A percentile compares a stretch with the other conserved stretches of the same genome.
Evolutionary conservation across 2,797 vertebrate genomes (phyloP).

Genomic region (Siniperca undulata): DNA sequence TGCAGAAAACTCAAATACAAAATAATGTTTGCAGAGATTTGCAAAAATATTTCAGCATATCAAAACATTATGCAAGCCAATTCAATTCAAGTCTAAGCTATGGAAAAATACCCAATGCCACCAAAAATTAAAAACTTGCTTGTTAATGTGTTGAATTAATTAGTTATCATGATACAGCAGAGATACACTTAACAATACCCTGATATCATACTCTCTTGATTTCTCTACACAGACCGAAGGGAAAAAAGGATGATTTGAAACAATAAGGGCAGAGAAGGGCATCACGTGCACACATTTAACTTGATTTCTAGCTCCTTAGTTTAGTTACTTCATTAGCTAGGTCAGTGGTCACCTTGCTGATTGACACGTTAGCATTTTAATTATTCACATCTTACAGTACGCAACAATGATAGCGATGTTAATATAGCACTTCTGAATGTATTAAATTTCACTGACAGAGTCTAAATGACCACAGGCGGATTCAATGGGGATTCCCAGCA

Average conservation of each 20-base stretch:
- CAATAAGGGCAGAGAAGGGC: background rate
- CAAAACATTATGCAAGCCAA: too few species aligned
- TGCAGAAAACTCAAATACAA: too few species aligned
- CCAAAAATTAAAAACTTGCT: too few species aligned
- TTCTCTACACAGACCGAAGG: background rate
- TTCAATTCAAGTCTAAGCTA: background rate
- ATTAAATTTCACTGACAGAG: background rate
- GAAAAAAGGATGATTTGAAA: background rate
- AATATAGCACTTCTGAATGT: background rate
- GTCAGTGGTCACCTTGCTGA: background rate
- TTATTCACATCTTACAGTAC: background rate
- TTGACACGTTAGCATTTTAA: background rate
- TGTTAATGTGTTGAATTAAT: background rate
- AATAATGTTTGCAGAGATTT: too few species aligned
- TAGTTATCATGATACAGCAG: background rate
- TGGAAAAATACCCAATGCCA: too few species aligned
- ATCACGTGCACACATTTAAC: background rate
- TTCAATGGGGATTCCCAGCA: background rate
- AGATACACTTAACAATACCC: background rate
- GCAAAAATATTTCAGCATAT: too few species aligned
- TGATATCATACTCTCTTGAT: background rate
- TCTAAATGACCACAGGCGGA: background rate
- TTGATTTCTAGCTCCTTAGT: background rate
- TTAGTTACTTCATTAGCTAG: background rate
- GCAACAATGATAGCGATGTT: background rate